Percentiles rank a stretch among this genome's conserved stretches.
These are phyloP conservation scores for Agapornis canus DNA, from an alignment of 2,797 vertebrate species.

Conservation along the genomic window DNA sequence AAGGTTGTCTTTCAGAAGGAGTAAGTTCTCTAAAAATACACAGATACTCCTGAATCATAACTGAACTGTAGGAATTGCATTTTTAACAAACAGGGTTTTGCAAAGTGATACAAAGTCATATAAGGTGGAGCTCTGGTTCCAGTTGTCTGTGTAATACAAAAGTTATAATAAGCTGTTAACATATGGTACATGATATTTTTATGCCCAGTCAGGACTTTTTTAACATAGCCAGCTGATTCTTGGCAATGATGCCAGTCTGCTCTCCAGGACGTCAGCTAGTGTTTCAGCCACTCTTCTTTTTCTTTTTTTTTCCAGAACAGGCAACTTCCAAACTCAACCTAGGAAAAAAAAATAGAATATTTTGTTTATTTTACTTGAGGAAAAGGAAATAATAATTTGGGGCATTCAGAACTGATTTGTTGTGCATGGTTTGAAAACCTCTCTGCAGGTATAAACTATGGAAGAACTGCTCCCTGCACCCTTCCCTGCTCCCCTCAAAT, in stretches of 20 bases:
- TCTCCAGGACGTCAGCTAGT: not conserved
- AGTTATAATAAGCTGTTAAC: not conserved
- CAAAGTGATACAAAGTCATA: not conserved
- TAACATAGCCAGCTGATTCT: not conserved
- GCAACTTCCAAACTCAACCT: not conserved
- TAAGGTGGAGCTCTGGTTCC: not conserved
- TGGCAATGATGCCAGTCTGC: not conserved
- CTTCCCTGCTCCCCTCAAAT: no score
- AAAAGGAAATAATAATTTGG: not conserved
- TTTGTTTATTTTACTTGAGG: not conserved
- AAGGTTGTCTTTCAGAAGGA: not conserved
- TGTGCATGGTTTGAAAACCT: not conserved
- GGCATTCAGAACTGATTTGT: not conserved
- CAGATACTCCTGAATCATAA: not conserved
- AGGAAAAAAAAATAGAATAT: not conserved
- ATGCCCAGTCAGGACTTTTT: not conserved
- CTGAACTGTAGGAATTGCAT: not conserved
- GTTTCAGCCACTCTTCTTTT: not conserved
- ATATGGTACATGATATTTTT: not conserved
- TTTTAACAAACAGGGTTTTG: not conserved
- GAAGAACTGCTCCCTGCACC: not conserved
- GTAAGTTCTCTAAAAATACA: not conserved
- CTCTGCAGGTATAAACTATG: not conserved
- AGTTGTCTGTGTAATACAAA: not conserved
- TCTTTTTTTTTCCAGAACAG: not conserved